Evolutionary conservation across 2,113 vertebrate species (phyloP), one percentile per base, ranked within the genome.

Genomic region (Aegithalos caudatus): DNA sequence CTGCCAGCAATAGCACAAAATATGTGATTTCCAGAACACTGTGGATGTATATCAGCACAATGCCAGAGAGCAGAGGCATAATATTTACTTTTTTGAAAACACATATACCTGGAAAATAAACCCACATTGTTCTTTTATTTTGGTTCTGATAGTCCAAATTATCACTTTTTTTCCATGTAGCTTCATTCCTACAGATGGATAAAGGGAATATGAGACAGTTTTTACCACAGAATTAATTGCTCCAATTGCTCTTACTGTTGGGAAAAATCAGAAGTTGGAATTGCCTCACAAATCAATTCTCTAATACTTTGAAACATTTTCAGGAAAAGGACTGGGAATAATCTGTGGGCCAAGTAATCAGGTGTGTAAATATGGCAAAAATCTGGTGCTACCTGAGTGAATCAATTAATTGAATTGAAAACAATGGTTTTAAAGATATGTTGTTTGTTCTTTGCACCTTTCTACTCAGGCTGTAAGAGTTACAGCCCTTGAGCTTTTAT

Each of bases 1-100:
- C 2, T 12, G 5, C 2, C 40, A 37, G 10, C 10, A 29, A 3
- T 0, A 58, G 7, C 44, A 48, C 33, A 37, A 14, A 4, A 31
- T 3, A 2, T 12, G 20, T 2, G 28, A 61, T 25, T 74, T 40
- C 51, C 38, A 62, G 42, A 86, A 29, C 29, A 29, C 7, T 33
- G 10, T 10, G 62, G 9, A 5, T 45, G 2, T 38, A 2, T 17
- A 37, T 28, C n/a, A 57, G 33, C 25, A 64, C 27, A 53, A 17
- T 11, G 11, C 4, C 53, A 74, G 47, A 73, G 60, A 81, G 11
- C 23, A 76, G 1, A 56, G 12, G 19, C 4, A 19, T 33, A 40
- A 28, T 2, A 22, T 29, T 42, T 66, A 66, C 22, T 71, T 24
- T 16, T 6, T 23, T 65, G 17, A 67, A 80, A 82, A 22, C 42